phyloP scores from a whole-genome alignment of 2,888 invertebrate species.

The Phymatocera aterrima region DNA sequence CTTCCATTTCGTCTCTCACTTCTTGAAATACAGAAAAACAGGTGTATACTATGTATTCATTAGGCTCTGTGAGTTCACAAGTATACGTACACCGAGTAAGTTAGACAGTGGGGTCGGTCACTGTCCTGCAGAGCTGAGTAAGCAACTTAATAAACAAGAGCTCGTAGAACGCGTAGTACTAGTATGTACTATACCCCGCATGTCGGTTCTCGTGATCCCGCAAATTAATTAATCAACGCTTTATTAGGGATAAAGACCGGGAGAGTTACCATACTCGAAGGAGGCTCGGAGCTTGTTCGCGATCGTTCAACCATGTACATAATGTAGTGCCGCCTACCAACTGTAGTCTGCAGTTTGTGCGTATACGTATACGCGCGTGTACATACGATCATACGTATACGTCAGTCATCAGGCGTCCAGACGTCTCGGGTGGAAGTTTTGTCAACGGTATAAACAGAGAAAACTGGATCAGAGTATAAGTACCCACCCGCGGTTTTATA shows the following conservation, averaged over 20 bases:
- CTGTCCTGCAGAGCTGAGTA: conserved; percentile 6
- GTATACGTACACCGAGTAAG: not conserved
- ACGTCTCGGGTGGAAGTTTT: conserved; percentile 25
- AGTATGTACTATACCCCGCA: not conserved
- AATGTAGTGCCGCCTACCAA: not conserved
- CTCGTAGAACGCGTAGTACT: not conserved
- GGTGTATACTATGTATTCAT: not conserved
- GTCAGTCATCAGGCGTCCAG: not conserved
- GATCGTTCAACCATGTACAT: no score
- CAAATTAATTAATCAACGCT: conserved; percentile 20
- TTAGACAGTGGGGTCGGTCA: conserved; percentile 21
- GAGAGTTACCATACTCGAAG: not conserved
- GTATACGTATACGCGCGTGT: not conserved
- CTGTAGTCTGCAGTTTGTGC: not conserved
- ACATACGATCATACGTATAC: not conserved
- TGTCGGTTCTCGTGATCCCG: not conserved
- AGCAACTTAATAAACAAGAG: conserved; percentile 7
- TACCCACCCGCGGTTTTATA: not conserved
- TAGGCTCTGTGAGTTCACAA: not conserved
- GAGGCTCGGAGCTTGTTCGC: not conserved
- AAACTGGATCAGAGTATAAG: conserved; percentile 17
- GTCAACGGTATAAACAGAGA: conserved; percentile 23
- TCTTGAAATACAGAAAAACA: not conserved
- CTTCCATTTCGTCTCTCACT: no score
- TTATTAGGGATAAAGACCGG: conserved; percentile 10